A percentile compares a stretch with the other conserved stretches of the same genome.
Evolutionary conservation across 2,113 vertebrate species (phyloP).

Genomic region (Perca flavescens): DNA sequence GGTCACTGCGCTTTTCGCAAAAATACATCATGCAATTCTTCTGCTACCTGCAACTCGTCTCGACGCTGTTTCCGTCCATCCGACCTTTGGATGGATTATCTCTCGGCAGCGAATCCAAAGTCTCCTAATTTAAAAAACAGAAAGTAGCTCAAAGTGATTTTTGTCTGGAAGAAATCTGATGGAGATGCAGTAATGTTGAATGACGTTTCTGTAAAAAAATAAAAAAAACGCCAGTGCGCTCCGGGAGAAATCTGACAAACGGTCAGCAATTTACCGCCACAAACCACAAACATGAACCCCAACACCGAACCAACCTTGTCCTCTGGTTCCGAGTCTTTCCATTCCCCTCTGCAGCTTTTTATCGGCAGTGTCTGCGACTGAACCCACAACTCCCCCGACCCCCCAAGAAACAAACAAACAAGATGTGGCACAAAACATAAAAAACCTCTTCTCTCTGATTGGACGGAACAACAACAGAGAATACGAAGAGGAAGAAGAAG

Average conservation of each 20-base stretch:
- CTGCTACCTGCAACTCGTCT: neutral
- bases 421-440: slow-evolving; percentile 8
- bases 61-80: too few relatives aligned
- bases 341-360: neutral
- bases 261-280: too few relatives aligned
- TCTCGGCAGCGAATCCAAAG: too few relatives aligned
- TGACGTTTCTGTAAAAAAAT: too few relatives aligned
- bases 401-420: neutral
- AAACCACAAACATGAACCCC: neutral
- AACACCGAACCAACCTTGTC: neutral
- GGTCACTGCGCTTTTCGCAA: neutral
- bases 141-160: too few relatives aligned
- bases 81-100: too few relatives aligned
- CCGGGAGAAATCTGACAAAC: neutral
- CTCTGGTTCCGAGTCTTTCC: neutral
- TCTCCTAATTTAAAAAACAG: too few relatives aligned
- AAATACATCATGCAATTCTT: slow-evolving; percentile 49
- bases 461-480: slow-evolving; percentile 39
- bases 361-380: slow-evolving; percentile 40
- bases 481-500: slow-evolving; percentile 61
- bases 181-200: too few relatives aligned
- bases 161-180: too few relatives aligned
- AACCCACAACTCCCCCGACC: too few relatives aligned
- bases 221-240: too few relatives aligned
- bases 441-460: slow-evolving; percentile 14